Conservation (phyloP, 2,113 vertebrate species). For the Alexandromys fortis region DNA sequence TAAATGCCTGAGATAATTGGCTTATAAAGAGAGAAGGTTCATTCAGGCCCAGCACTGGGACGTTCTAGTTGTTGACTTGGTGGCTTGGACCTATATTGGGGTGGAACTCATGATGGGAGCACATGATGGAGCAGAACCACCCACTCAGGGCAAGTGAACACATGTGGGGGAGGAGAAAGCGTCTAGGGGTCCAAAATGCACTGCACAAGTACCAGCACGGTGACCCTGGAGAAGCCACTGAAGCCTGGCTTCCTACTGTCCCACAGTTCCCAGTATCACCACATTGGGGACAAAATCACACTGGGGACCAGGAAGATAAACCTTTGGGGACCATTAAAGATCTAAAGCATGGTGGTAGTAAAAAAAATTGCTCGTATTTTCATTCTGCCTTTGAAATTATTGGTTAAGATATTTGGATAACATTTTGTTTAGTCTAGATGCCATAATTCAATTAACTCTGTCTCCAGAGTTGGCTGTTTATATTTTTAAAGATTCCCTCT, state of each 20-base stretch:
- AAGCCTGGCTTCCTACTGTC: not conserved
- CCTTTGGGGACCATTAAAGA: not conserved
- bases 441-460: not conserved
- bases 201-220: not conserved
- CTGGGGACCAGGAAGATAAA: not conserved
- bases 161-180: not conserved
- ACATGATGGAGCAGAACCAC: too few relatives aligned
- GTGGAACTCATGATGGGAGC: not conserved
- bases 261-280: not conserved
- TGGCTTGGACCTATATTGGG: not conserved
- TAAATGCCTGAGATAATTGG: not conserved
- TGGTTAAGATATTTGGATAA: not conserved
- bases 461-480: not conserved
- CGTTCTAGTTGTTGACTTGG: not conserved
- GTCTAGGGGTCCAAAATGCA: not conserved
- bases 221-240: not conserved
- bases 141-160: not conserved
- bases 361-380: not conserved
- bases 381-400: not conserved
- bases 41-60: not conserved
- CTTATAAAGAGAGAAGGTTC: not conserved
- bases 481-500: constrained; percentile 24
- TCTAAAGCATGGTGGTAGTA: not conserved
- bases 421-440: not conserved
- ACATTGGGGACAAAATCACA: not conserved